Evolutionary conservation across 2,113 vertebrate genomes (phyloP), one percentile per base, ranked within the genome.

Genomic region (Dinomys branickii): DNA sequence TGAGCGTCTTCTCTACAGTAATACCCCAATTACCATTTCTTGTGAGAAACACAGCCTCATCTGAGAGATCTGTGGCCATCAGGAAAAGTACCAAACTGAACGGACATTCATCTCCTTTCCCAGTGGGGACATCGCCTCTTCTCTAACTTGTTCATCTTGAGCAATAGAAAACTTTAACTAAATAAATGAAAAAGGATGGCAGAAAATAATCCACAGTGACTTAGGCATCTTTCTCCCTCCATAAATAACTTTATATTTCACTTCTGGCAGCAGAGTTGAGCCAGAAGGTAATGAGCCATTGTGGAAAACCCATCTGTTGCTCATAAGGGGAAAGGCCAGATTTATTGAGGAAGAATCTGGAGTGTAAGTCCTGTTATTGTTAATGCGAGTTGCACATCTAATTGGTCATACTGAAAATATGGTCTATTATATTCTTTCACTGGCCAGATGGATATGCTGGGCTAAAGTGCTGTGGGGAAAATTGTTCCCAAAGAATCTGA

Each of bases 241-340:
- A 98, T 99, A 98, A 99, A 98, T 99, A 99, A 98, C 98, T 98
- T 98, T 98, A 98, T 97, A 97, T 98, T 99, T 99, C 97, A 97
- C 97, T 98, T 98, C 96, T 98, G 98, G 98, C 98, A 98, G 92
- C 97, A 96, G 96, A 98, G 98, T 97, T 91, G 96, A 98, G 97
- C 98, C 98, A 98, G 96, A 82, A 98, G 98, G 98, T 98, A 99
- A 98, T 99, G 98, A 99, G 95, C 98, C 98, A 98, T 98, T 98
- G 98, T 98, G 98, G 97, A 98, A 98, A 98, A 98, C 97, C 98
- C 98, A 98, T 99, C 98, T 99, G 98, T 99, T 99, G 98, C 98
- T 98, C 97, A 96, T 98, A 97, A 98, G 98, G 97, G 97, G 92
- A 98, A 98, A 98, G 96, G 91, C 94, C 97, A 93, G 93, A 98